Conservation (phyloP, 2,888 invertebrate genomes). For the Orthosia cruda region DNA sequence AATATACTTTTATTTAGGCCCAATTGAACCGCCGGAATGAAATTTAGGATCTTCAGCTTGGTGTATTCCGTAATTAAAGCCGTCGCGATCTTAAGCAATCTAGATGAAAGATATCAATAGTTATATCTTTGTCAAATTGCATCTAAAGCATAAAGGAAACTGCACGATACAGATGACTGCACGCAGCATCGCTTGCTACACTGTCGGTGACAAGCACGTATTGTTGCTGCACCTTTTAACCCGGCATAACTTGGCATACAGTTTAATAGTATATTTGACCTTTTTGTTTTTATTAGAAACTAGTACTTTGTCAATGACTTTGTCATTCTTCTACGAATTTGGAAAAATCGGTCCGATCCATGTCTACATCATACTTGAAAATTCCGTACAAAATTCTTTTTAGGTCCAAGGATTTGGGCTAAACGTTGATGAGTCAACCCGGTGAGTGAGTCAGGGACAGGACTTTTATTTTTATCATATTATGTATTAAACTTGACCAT, state of each 20-base stretch:
- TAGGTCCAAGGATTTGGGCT: too few relatives aligned
- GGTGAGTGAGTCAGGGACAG: too few relatives aligned
- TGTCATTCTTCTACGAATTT: too few relatives aligned
- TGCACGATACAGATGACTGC: conserved; percentile 41
- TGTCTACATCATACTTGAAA: too few relatives aligned
- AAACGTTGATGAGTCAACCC: too few relatives aligned
- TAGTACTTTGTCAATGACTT: too few relatives aligned
- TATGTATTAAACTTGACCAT: too few relatives aligned
- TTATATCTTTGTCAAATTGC: conserved; percentile 13
- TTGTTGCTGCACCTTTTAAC: conserved; percentile 38
- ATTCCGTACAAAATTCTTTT: too few relatives aligned
- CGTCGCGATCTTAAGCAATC: neutral
- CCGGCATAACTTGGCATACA: conserved; percentile 4
- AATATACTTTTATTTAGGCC: neutral
- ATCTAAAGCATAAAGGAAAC: conserved; percentile 32
- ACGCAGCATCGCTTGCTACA: conserved; percentile 53
- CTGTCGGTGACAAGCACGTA: conserved; percentile 48
- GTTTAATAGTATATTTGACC: conserved; percentile 9
- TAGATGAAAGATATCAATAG: conserved; percentile 14
- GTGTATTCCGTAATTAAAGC: neutral
- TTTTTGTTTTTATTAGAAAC: neutral
- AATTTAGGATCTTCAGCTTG: neutral
- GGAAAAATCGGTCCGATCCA: too few relatives aligned
- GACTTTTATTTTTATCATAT: too few relatives aligned
- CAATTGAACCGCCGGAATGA: neutral